Evolutionary conservation across 1,140 invertebrate genomes (phyloP), one percentile per base, ranked within the genome.

Genomic region (Drosophila parabipectinata): DNA sequence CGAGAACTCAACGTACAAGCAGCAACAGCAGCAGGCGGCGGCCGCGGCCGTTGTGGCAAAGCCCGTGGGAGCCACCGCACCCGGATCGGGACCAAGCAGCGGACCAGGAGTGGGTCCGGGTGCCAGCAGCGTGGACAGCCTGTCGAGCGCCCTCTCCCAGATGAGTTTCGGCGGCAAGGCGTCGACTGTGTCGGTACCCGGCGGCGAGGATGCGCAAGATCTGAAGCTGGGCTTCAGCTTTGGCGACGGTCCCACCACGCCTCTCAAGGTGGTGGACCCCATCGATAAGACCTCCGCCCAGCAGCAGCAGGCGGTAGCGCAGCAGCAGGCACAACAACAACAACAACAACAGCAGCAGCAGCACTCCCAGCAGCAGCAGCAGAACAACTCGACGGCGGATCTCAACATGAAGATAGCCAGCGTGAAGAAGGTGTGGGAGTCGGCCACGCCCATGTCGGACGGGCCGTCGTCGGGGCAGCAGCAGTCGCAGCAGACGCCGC

Each of bases 321-420:
- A 71, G n/a, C 87, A 87, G 8, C 79, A 80, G 0, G 14, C 41
- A 1, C 82, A 71, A n/a, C 62, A 60, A 6, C 79, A 77, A 6
- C 79, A 77, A 5, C 71, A 64, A 7, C 75, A 87, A 4, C 83
- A 79, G n/a, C 82, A 75, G 1, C 83, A 79, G n/a, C 82, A 75
- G 1, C 64, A 76, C 12, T 14, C 12, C 12, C 84, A 90, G n/a
- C 75, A 84, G 73, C 93, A 82, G 92, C 93, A 75, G 44, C 90
- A 91, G 51, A 93, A 94, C 74, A 90, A 95, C 8, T 96, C 96
- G 0, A 95, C 96, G 12, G 97, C 97, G 30, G 98, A 98, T 91
- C 94, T 99, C 9, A 98, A 98, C 93, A 94, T 97, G 91, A 98
- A 99, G 93, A 98, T 98, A 77, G 97, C 97, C 6, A 97, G 97